A percentile compares a stretch with the other conserved stretches of the same genome.
These are phyloP conservation scores for Megastigmus dorsalis DNA, from an alignment of 2,888 invertebrate species.

Conservation along the genomic window DNA sequence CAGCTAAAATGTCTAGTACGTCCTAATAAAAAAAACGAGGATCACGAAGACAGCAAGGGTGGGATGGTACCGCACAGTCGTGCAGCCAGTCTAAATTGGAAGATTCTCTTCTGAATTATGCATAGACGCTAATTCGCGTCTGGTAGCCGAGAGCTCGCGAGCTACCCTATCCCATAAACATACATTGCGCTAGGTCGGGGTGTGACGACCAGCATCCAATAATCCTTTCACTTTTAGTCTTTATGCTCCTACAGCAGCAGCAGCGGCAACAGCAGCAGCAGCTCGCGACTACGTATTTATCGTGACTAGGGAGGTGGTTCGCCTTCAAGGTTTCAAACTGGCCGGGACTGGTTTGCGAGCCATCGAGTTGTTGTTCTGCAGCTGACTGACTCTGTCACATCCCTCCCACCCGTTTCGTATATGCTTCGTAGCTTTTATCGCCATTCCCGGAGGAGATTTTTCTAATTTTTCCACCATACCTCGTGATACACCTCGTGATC, in stretches of 20 bases:
- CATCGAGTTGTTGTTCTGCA: conserved; percentile 27
- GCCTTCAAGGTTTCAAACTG: conserved; percentile 39
- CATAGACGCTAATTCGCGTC: too few species aligned
- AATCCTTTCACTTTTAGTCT: conserved; percentile 69
- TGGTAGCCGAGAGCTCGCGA: too few species aligned
- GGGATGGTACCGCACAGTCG: too few species aligned
- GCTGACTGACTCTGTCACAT: conserved; percentile 24
- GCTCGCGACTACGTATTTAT: conserved; percentile 14
- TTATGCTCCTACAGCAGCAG: conserved; percentile 59
- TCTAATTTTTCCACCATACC: conserved; percentile 36
- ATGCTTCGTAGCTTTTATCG: neutral
- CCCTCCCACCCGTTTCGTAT: neutral
- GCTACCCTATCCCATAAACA: neutral
- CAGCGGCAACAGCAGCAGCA: conserved; percentile 32
- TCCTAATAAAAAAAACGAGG: too few species aligned
- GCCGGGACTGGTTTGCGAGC: conserved; percentile 48
- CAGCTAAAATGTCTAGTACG: too few species aligned
- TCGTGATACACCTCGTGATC: too few species aligned
- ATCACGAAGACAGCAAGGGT: too few species aligned
- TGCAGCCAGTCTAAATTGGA: too few species aligned
- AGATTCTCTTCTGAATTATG: too few species aligned
- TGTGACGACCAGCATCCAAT: conserved; percentile 51
- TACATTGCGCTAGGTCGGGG: conserved; percentile 57
- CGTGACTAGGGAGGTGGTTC: conserved; percentile 21
- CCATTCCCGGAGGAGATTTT: neutral